A percentile compares a stretch with the other conserved stretches of the same genome.
Evolutionary conservation across 2,888 invertebrate species (phyloP).

Genomic region (Megalurothrips usitatus): DNA sequence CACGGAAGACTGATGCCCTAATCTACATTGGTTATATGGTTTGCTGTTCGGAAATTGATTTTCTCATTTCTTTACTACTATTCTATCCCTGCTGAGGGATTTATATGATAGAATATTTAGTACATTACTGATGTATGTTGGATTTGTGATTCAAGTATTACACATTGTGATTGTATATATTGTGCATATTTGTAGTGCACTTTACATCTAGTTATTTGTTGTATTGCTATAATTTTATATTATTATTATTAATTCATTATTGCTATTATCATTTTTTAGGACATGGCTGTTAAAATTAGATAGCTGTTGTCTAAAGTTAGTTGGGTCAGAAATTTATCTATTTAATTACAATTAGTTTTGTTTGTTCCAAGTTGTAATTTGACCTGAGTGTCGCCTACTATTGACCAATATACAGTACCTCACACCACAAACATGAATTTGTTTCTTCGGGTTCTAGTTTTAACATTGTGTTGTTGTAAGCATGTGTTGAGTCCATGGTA

Average conservation of each 20-base stretch:
- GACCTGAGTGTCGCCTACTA: not conserved
- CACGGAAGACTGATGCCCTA: not conserved
- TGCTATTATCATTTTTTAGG: not conserved
- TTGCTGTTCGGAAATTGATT: not conserved
- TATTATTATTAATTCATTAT: not conserved
- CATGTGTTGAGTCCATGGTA: not conserved
- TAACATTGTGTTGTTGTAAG: conserved; percentile 19
- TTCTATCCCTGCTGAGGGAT: too few relatives aligned
- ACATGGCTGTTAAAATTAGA: not conserved
- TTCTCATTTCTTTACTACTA: too few relatives aligned
- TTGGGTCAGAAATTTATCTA: not conserved
- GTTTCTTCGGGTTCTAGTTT: not conserved
- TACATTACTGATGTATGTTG: not conserved
- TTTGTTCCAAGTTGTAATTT: not conserved
- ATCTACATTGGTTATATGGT: not conserved
- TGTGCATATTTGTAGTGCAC: not conserved
- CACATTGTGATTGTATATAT: conserved; percentile 10
- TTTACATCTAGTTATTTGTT: not conserved
- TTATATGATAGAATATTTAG: not conserved
- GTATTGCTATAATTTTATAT: not conserved
- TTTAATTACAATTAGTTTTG: not conserved
- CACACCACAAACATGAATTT: not conserved
- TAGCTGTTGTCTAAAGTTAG: not conserved
- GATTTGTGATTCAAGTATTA: conserved; percentile 16
- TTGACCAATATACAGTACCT: conserved; percentile 14